Percentiles rank a stretch among this genome's conserved stretches.
Evolutionary conservation across 2,797 vertebrate genomes (phyloP).

Genomic region (Fistularia tabacaria): DNA sequence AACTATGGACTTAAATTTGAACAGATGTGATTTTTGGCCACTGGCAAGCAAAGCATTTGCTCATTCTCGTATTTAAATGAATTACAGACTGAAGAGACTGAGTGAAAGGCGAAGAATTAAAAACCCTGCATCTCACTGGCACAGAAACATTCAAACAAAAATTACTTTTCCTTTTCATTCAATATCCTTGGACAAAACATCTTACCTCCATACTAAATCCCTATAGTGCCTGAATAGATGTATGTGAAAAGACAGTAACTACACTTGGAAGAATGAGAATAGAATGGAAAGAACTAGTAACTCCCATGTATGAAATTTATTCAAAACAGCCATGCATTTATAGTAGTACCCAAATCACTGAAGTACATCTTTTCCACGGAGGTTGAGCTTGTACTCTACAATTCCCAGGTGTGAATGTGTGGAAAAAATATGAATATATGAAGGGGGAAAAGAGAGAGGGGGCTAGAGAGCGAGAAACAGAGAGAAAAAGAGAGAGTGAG

Average conservation of each 20-base stretch:
- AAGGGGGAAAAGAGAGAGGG: conserved; percentile 1
- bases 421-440: conserved; percentile 47
- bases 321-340: too few relatives aligned
- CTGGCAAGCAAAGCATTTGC: conserved; percentile 21
- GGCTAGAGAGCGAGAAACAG: background rate
- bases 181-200: too few relatives aligned
- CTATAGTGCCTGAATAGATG: too few relatives aligned
- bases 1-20: conserved; percentile 39
- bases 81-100: conserved; percentile 10
- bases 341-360: too few relatives aligned
- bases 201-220: too few relatives aligned
- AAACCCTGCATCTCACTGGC: conserved; percentile 1
- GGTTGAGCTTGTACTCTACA: conserved; percentile 17
- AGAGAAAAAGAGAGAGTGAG: too few relatives aligned
- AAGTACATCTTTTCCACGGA: conserved; percentile 8
- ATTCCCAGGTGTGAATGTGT: conserved; percentile 46
- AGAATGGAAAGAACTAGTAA: too few relatives aligned
- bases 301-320: too few relatives aligned
- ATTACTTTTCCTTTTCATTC: too few relatives aligned
- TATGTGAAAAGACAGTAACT: too few relatives aligned
- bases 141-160: too few relatives aligned
- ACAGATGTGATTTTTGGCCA: conserved; percentile 64
- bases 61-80: conserved; percentile 27
- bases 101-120: conserved; percentile 12
- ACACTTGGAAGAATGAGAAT: too few relatives aligned